Conservation (phyloP, 2,888 invertebrate genomes). For the Drosophila paramelanica region DNA sequence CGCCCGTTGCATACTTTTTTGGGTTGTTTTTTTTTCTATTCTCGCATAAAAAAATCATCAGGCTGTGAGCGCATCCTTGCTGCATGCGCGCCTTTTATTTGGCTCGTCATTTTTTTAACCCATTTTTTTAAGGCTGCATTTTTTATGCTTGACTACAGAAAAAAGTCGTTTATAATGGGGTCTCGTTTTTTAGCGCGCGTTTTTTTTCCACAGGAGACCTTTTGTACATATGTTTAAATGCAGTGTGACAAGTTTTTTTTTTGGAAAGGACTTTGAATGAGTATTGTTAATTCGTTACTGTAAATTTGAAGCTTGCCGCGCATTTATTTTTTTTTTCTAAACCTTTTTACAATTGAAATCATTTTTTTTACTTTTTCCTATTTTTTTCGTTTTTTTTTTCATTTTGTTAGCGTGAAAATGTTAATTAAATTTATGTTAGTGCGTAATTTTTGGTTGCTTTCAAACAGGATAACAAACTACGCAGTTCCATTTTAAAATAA, state of each 20-base stretch:
- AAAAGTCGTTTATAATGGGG: constrained; percentile 78
- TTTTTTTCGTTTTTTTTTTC: constrained; percentile 21
- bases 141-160: constrained; percentile 72
- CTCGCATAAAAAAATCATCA: constrained; percentile 48
- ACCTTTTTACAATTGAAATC: constrained; percentile 46
- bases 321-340: constrained; percentile 37
- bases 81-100: constrained; percentile 48
- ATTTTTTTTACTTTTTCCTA: constrained; percentile 8
- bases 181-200: constrained; percentile 40
- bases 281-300: constrained; percentile 62
- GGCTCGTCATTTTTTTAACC: constrained; percentile 61
- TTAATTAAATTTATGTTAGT: constrained; percentile 67
- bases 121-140: constrained; percentile 62
- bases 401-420: constrained; percentile 59
- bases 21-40: constrained; percentile 44
- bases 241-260: constrained; percentile 75
- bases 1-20: constrained; percentile 73
- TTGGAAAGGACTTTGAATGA: constrained; percentile 33
- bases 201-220: constrained; percentile 38
- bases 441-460: constrained; percentile 59
- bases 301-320: constrained; percentile 31
- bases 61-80: constrained; percentile 67
- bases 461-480: constrained; percentile 44
- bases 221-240: constrained; percentile 58
- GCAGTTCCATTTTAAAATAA: constrained; percentile 42